A percentile compares a stretch with the other conserved stretches of the same genome.
Evolutionary conservation across 2,888 invertebrate genomes (phyloP).

Genomic region (Julus scandinavius): DNA sequence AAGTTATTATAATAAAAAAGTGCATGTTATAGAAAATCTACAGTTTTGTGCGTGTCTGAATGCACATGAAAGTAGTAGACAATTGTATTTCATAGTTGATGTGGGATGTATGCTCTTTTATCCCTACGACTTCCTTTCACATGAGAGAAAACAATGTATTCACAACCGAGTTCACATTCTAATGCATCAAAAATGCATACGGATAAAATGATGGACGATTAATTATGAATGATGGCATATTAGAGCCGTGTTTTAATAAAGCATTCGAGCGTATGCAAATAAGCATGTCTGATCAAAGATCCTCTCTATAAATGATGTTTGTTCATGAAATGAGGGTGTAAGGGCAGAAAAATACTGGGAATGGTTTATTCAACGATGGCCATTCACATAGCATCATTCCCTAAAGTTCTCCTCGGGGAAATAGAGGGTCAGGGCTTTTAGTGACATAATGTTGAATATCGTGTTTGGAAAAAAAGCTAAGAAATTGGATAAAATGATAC

Average conservation of each 20-base stretch:
- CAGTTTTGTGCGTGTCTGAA: no score
- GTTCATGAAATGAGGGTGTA: not conserved
- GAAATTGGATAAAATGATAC: constrained; percentile 38
- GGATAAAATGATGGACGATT: not conserved
- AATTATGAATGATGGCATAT: constrained; percentile 5
- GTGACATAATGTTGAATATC: constrained; percentile 5
- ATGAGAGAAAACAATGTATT: not conserved
- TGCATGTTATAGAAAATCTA: no score
- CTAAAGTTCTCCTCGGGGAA: not conserved
- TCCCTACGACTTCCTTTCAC: not conserved
- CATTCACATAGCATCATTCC: not conserved
- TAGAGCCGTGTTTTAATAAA: not conserved
- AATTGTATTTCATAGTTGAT: not conserved
- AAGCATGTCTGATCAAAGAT: not conserved
- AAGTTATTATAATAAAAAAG: no score
- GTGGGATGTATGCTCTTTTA: not conserved
- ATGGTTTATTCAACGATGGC: not conserved
- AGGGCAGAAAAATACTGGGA: not conserved
- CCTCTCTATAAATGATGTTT: not conserved
- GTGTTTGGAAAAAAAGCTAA: not conserved
- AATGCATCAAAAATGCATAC: constrained; percentile 2
- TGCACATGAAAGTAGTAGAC: no score
- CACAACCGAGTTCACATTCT: not conserved
- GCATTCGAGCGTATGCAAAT: not conserved
- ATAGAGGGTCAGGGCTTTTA: not conserved